Percentiles rank a stretch among this genome's conserved stretches.
These are phyloP conservation scores for Bombus balteatus DNA, from an alignment of 1,140 invertebrate species.

Conservation along the genomic window DNA sequence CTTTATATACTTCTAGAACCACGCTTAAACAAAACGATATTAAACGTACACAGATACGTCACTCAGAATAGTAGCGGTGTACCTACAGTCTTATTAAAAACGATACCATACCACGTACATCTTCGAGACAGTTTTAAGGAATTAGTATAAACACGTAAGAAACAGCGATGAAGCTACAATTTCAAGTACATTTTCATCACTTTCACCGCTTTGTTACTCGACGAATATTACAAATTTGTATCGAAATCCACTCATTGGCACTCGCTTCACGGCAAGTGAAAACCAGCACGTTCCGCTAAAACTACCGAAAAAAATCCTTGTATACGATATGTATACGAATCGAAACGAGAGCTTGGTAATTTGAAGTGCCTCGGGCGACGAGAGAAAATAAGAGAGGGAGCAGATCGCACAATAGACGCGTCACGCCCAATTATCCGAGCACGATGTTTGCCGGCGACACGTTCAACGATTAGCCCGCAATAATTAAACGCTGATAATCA, in stretches of 20 bases:
- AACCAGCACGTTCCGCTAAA: neutral
- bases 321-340: neutral
- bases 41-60: too few relatives aligned
- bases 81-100: too few relatives aligned
- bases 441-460: constrained; percentile 1
- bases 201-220: too few relatives aligned
- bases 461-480: constrained; percentile 48
- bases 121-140: too few relatives aligned
- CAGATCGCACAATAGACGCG: constrained; percentile 1
- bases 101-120: too few relatives aligned
- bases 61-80: too few relatives aligned
- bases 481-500: constrained; percentile 57
- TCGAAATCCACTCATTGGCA: neutral
- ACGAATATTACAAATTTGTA: too few relatives aligned
- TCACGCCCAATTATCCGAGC: constrained; percentile 14
- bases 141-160: too few relatives aligned
- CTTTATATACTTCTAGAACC: too few relatives aligned
- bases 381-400: neutral
- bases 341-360: neutral
- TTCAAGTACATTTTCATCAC: too few relatives aligned
- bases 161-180: too few relatives aligned
- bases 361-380: neutral
- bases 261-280: neutral
- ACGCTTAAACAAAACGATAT: too few relatives aligned
- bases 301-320: neutral